These are phyloP conservation scores for Condylura cristata DNA, from an alignment of 2,113 vertebrate species.

Conservation along the genomic window DNA sequence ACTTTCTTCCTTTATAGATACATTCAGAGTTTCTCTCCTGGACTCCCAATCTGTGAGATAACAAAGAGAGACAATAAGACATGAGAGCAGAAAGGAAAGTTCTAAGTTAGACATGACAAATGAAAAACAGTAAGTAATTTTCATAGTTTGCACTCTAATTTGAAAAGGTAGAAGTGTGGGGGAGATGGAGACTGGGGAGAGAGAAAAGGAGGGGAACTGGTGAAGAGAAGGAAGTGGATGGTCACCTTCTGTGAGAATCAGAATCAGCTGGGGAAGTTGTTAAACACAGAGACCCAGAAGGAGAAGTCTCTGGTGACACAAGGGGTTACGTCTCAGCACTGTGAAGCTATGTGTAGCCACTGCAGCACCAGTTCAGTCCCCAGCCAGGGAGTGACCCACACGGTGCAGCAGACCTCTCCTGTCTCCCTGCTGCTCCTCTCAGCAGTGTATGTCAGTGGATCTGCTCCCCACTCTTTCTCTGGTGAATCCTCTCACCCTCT, in stretches of 20 bases:
- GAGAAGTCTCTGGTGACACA: background rate
- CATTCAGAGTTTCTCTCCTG: slow-evolving; percentile 36
- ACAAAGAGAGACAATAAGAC: background rate
- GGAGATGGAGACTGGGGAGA: background rate
- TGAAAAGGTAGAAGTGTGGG: background rate
- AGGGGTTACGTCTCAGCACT: no score
- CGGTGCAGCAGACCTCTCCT: no score
- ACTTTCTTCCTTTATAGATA: background rate
- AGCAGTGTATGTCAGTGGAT: no score
- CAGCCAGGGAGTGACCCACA: no score
- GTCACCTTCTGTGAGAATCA: background rate
- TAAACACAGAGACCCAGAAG: background rate
- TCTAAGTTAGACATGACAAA: background rate
- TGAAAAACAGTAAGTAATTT: background rate
- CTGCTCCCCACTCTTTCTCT: no score
- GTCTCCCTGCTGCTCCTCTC: no score
- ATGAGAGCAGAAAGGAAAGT: background rate
- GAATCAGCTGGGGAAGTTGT: background rate
- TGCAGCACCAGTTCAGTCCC: no score
- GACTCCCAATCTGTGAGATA: slow-evolving; percentile 52
- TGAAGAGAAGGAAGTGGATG: background rate
- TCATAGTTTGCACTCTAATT: background rate
- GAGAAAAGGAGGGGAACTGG: background rate
- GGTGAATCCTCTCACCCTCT: no score
- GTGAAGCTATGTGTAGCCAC: no score